A percentile compares a stretch with the other conserved stretches of the same genome.
phyloP scores from a whole-genome alignment of 2,113 vertebrate genomes.

The Laterallus jamaicensis region DNA sequence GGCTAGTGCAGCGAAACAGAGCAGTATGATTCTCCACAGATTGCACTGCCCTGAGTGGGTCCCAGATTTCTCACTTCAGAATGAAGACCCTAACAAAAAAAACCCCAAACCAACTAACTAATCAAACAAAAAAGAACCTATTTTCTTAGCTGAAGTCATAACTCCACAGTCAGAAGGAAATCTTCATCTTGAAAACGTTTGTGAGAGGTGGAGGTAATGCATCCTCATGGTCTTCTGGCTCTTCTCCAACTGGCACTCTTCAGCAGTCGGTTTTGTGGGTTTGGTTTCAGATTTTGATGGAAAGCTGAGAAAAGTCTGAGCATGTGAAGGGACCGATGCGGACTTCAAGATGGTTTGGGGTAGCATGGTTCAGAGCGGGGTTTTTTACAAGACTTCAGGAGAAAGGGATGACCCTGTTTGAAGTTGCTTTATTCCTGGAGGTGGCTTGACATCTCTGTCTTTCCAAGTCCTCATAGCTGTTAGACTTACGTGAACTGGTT shows the following conservation, averaged over 20 bases:
- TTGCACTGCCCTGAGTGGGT: neutral
- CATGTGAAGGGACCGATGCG: neutral
- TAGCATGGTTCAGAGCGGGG: neutral
- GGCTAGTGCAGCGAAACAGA: neutral
- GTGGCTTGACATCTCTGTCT: neutral
- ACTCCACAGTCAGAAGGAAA: neutral
- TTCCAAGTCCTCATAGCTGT: neutral
- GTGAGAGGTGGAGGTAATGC: neutral
- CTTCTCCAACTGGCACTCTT: neutral
- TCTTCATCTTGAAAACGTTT: neutral
- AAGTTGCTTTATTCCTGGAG: neutral
- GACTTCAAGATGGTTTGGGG: neutral
- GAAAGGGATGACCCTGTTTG: neutral
- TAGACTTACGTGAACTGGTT: neutral
- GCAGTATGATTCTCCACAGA: neutral
- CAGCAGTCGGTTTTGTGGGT: neutral
- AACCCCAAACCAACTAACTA: no score
- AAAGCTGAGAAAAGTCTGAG: neutral
- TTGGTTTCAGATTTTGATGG: neutral
- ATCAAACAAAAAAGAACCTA: no score
- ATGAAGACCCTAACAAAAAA: no score
- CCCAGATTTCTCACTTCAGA: neutral
- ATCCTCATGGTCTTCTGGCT: neutral
- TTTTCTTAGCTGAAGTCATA: neutral
- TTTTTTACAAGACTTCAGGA: neutral